Base-by-base conservation (phyloP, 2,797 vertebrate genomes). In the Threskiornis aethiopicus region DNA sequence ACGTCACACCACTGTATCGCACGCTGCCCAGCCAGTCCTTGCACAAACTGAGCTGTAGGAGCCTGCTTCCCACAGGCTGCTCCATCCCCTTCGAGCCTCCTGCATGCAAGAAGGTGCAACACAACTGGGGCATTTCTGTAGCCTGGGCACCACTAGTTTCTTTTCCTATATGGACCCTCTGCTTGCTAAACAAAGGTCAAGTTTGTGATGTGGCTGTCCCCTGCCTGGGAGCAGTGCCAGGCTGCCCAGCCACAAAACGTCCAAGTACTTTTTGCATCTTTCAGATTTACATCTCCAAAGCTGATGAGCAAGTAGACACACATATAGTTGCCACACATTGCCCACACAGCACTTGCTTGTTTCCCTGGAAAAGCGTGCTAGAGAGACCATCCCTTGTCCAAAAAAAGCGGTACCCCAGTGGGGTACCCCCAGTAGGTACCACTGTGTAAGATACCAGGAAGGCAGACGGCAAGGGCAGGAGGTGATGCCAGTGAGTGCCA, bases 291-390 rank as follows among this genome's bases (percentile, higher is more conserved):
- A 10, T 33, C 54, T 47, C 55, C 57, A 83, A 65, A 35, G 51
- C 33, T 16, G 42, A 44, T 2, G 10, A 18, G 33, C 0, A 1
- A 58, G 51, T 1, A n/a, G 31, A 44, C 24, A 24, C 26, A 11
- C 1, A 1, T 1, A 2, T 1, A 72, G 37, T 33, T 61, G 46
- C 26, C 78, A 49, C 0, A 0, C 21, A 5, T 51, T 29, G 47
- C 61, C n/a, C 7, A 28, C 54, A 24, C 3, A 16, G 66, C 0
- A 0, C 47, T 49, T 19, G 51, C 57, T 84, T 59, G 28, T 46
- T 73, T 90, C 83, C 59, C 24, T 51, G 35, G 39, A 52, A 77
- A 61, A 57, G 33, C 1, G 1, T 31, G 29, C 49, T 71, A 37
- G 13, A 71, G 26, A 54, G 9, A 24, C 20, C 31, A 47, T 1